Evolutionary conservation across 2,113 vertebrate genomes (phyloP), one percentile per base, ranked within the genome.

Genomic region (Desmodus rotundus): DNA sequence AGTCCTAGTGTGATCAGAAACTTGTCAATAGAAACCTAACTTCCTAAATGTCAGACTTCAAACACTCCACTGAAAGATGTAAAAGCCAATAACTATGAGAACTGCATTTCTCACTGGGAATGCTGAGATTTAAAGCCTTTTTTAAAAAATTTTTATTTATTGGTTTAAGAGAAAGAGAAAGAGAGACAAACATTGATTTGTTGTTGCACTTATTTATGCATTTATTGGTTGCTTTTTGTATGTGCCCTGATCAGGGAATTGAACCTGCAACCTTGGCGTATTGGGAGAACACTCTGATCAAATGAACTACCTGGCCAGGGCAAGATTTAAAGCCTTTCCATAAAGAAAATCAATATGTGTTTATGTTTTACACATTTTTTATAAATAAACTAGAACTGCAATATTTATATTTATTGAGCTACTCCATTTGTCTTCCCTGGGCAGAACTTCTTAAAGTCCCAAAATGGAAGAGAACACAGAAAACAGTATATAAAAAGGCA

Each of bases 1-100:
- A 87, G 43, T 96, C 65, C 41, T 89, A 50, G 3, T 84, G 87
- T 65, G 17, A 15, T 58, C 26, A 90, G 76, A 82, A 93, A 43
- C 31, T 81, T 63, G 68, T 38, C 45, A 56, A 91, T 67, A 63
- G 50, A 63, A 31, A 80, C 61, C 10, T 82, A 80, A 91, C 17
- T 70, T 92, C 65, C 61, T 93, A 83, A 89, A 73, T 83, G 63
- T 93, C 93, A 89, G 8, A 73, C 45, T 83, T 92, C 38, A 63
- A 83, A 91, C 13, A 41, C n/a, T 87, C 43, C 14, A n/a, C 3
- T 95, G 54, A 84, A 96, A 87, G 93, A 68, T 61, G 73, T 77
- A 65, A 73, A 73, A 85, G 67, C 28, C 58, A 89, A 24, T 65
- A 76, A 80, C n/a, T 17, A 11, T 24, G n/a, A 78, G 11, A 13